Evolutionary conservation across 23 tunicate genomes (phyloP).

Genomic region (Clavelina lepadiformis): DNA sequence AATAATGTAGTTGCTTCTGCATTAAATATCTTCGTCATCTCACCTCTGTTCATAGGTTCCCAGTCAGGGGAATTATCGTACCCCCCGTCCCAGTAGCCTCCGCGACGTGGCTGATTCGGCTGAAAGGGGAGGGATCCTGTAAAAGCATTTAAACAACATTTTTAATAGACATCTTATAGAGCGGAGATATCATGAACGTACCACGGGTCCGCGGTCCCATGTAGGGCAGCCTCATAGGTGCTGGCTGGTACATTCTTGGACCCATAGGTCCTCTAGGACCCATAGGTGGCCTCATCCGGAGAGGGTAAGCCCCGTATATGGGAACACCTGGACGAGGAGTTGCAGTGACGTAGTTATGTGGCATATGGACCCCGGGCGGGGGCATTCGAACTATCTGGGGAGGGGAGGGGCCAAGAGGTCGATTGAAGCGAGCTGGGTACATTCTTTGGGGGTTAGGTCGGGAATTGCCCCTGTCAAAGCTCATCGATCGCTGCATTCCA

Average conservation of each 20-base stretch:
- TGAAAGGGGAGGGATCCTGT: constrained; percentile 11
- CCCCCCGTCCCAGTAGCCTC: constrained; percentile 31
- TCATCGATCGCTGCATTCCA: constrained; percentile 28
- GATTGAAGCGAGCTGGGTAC: neutral
- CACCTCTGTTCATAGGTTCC: constrained; percentile 19
- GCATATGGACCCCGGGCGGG: neutral
- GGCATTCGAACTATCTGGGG: constrained; percentile 5
- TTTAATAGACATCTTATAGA: too few species aligned
- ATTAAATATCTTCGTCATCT: too few species aligned
- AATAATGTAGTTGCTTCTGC: too few species aligned
- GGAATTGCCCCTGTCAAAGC: constrained; percentile 32
- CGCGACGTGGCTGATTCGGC: neutral
- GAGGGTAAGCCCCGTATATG: constrained; percentile 12
- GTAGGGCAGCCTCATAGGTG: too few species aligned
- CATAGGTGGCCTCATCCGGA: too few species aligned
- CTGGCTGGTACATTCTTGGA: too few species aligned
- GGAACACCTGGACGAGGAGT: neutral
- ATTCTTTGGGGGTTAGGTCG: neutral
- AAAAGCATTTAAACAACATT: too few species aligned
- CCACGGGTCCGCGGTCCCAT: too few species aligned
- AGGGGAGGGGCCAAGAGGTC: constrained; percentile 1
- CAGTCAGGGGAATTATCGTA: constrained; percentile 14
- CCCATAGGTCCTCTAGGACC: too few species aligned
- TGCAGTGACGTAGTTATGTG: neutral
- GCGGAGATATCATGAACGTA: too few species aligned